Conservation (phyloP, 2,113 vertebrate species). For the Willisornis vidua region DNA sequence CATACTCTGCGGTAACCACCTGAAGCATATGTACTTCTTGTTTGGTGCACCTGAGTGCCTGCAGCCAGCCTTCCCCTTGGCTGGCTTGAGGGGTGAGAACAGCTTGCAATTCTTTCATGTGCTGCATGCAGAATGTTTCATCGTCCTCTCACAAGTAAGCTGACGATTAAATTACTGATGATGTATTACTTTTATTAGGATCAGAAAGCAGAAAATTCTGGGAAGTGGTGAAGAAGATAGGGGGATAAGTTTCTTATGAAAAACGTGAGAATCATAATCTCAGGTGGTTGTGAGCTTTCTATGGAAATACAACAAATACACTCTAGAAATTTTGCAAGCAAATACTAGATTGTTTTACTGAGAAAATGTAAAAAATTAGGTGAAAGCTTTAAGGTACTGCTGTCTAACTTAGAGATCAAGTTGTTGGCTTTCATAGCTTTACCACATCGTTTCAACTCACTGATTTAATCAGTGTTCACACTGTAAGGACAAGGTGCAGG, state of each 20-base stretch:
- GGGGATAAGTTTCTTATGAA: neutral
- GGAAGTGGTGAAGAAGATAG: neutral
- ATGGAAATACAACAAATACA: neutral
- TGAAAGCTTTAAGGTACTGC: conserved; percentile 6
- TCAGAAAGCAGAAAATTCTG: neutral
- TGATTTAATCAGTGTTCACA: neutral
- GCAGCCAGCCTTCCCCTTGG: neutral
- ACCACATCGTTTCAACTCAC: neutral
- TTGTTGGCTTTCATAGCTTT: neutral
- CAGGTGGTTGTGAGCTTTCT: neutral
- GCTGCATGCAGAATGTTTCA: neutral
- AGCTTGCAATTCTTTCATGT: neutral
- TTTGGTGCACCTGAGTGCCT: neutral
- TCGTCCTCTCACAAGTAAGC: neutral
- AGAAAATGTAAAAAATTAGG: neutral
- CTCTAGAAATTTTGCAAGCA: neutral
- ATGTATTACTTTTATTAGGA: neutral
- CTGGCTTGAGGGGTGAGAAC: neutral
- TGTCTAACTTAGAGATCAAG: neutral
- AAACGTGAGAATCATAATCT: neutral
- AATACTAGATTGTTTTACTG: neutral
- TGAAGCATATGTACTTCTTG: neutral
- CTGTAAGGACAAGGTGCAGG: neutral
- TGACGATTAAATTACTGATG: neutral
- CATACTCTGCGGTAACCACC: neutral